Percentiles rank a stretch among this genome's conserved stretches.
Evolutionary conservation across 2,888 invertebrate genomes (phyloP).

Genomic region (Synergus japonicus): DNA sequence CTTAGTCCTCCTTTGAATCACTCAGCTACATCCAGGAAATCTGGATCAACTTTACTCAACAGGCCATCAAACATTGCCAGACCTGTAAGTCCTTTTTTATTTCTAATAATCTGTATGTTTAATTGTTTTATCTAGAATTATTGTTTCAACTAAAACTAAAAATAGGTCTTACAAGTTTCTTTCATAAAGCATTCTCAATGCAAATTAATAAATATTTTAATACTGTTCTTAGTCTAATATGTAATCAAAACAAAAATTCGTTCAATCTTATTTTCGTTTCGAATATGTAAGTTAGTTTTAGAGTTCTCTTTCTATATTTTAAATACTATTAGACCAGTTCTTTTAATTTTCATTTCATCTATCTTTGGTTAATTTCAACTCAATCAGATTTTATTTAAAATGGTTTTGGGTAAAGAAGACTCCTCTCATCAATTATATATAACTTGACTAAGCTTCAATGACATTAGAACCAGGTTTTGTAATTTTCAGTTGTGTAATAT

Average conservation of each 20-base stretch:
- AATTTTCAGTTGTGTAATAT: too few species aligned
- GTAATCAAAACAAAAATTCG: too few species aligned
- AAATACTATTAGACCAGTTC: not conserved
- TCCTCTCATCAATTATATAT: not conserved
- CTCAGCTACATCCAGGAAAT: conserved; percentile 80
- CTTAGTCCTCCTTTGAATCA: conserved; percentile 77
- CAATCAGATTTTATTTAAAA: not conserved
- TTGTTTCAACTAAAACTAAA: too few species aligned
- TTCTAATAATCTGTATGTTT: conserved; percentile 24
- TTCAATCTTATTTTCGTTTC: not conserved
- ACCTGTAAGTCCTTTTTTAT: conserved; percentile 81
- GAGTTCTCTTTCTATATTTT: not conserved
- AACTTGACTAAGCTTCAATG: not conserved
- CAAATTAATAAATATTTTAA: too few species aligned
- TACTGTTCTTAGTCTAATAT: too few species aligned
- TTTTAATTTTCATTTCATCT: not conserved
- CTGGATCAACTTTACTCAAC: conserved; percentile 80
- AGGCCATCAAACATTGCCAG: conserved; percentile 84
- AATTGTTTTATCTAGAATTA: not conserved
- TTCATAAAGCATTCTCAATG: too few species aligned
- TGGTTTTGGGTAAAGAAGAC: not conserved
- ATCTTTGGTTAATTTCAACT: not conserved
- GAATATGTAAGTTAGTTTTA: not conserved
- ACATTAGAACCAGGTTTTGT: not conserved
- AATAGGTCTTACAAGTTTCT: too few species aligned